phyloP scores from a whole-genome alignment of 35 echinoderm and acorn worm species.

The Heliocidaris tuberculata region DNA sequence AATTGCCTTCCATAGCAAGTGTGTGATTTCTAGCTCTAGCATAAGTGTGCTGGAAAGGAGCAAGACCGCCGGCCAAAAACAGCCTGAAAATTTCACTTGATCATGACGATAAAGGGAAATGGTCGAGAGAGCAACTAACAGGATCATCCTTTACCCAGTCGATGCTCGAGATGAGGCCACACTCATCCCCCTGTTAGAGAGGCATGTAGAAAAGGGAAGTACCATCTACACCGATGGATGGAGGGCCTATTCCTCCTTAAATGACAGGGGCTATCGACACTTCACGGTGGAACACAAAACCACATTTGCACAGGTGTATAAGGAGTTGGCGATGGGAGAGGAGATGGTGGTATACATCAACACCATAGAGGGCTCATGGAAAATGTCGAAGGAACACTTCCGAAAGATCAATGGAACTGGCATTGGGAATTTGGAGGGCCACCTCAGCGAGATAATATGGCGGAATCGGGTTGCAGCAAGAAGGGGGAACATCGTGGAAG shows the following conservation, averaged over 20 bases:
- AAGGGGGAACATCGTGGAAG: too few species aligned
- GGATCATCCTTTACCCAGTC: constrained; percentile 26
- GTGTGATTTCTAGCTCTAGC: too few species aligned
- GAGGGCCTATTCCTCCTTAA: neutral
- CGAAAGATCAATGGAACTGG: neutral
- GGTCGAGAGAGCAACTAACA: too few species aligned
- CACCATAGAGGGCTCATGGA: constrained; percentile 19
- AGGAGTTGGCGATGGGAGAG: neutral
- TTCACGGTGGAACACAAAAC: neutral
- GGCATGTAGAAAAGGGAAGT: constrained; percentile 20
- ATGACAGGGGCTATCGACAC: neutral
- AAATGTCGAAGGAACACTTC: neutral
- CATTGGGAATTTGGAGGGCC: neutral
- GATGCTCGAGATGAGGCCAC: neutral
- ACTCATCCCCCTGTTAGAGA: constrained; percentile 28
- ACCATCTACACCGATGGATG: constrained; percentile 41
- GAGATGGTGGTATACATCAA: neutral
- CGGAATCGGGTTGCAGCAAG: neutral
- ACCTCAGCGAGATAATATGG: neutral
- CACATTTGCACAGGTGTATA: neutral
- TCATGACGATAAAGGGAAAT: too few species aligned
- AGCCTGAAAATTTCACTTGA: too few species aligned
- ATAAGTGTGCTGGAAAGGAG: too few species aligned
- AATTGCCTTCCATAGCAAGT: too few species aligned
- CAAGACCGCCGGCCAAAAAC: too few species aligned